Evolutionary conservation across 1,140 invertebrate genomes (phyloP), one percentile per base, ranked within the genome.

Genomic region (Doryteuthis pealeii): DNA sequence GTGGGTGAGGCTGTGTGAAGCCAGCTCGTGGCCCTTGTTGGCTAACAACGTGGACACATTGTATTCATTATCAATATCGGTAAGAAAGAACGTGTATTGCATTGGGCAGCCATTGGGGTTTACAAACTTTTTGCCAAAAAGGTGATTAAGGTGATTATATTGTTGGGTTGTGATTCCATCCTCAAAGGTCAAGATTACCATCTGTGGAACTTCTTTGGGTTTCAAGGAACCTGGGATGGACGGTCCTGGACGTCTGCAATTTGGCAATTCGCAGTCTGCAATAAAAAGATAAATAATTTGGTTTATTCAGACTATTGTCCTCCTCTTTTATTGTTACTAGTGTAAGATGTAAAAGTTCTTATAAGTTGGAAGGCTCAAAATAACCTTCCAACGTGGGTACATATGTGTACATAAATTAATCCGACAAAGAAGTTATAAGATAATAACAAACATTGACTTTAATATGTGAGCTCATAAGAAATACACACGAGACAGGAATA

Each of bases 11-110:
- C 96, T 98, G 87, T 98, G 96, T 40, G 96, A 94, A 28, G 95
- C 96, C 80, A 99, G 97, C 89, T 99, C 97, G 86, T 98, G 96
- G 43, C 96, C 96, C 86, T 95, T 94, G 49, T 94, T 91, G 83
- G 97, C 94, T 77, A 96, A 94, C 89, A 98, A 96, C 85, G 98
- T 95, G 0, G 97, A 93, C n/a, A 96, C 95, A 2, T 96, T 96
- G 88, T 98, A 99, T 88, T 99, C 98, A 82, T 94, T 96, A 89
- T 97, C 98, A 86, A 98, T 97, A 90, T 98, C 96, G 0, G 96
- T 97, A 18, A 98, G 91, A 89, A 99, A 99, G 92, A 94, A 98
- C 26, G 96, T 98, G 62, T 94, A 93, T 89, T 96, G 97, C 87
- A 99, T 98, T 82, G 96, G 93, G 87, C 97, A 99, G 58, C 96